Percentiles rank a stretch among this genome's conserved stretches.
Evolutionary conservation across 2,113 vertebrate genomes (phyloP).

Genomic region (Stigmatopora argus): DNA sequence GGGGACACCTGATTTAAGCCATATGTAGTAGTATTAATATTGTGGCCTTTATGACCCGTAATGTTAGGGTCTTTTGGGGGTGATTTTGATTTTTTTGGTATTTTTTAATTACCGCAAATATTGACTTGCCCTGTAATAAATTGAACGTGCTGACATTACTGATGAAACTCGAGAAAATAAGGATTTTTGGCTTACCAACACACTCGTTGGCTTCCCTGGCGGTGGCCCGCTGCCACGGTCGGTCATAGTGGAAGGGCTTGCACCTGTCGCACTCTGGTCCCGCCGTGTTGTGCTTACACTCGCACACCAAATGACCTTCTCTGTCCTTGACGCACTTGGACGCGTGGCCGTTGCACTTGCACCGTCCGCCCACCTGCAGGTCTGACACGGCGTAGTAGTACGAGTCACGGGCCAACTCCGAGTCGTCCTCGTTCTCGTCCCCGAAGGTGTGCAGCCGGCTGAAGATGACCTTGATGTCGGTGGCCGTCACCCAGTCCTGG

Average conservation of each 20-base stretch:
- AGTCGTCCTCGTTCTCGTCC: constrained; percentile 97
- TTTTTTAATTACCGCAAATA: too few species aligned
- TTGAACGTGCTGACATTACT: too few species aligned
- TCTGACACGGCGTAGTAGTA: constrained; percentile 98
- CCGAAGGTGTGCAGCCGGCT: constrained; percentile 94
- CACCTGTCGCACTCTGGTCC: constrained; percentile 98
- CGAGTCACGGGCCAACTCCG: constrained; percentile 92
- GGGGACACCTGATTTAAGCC: too few species aligned
- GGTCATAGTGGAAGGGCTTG: constrained; percentile 97
- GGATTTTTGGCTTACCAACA: constrained; percentile 80
- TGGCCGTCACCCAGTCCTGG: constrained; percentile 99
- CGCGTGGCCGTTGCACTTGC: constrained; percentile 98
- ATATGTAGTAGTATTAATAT: too few species aligned
- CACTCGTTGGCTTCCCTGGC: constrained; percentile 96
- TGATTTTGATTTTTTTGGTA: too few species aligned
- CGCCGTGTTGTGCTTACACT: constrained; percentile 96
- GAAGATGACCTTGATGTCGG: constrained; percentile 94
- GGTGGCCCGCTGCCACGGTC: constrained; percentile 96
- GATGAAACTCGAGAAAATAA: too few species aligned
- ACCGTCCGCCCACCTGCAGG: constrained; percentile 94
- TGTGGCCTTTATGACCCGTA: too few species aligned
- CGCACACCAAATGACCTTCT: constrained; percentile 89
- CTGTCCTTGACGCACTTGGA: constrained; percentile 92
- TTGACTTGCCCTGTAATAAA: too few species aligned
- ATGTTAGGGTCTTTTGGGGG: too few species aligned